phyloP scores from a whole-genome alignment of 2,888 invertebrate genomes.

The Eristalis arbustorum region DNA sequence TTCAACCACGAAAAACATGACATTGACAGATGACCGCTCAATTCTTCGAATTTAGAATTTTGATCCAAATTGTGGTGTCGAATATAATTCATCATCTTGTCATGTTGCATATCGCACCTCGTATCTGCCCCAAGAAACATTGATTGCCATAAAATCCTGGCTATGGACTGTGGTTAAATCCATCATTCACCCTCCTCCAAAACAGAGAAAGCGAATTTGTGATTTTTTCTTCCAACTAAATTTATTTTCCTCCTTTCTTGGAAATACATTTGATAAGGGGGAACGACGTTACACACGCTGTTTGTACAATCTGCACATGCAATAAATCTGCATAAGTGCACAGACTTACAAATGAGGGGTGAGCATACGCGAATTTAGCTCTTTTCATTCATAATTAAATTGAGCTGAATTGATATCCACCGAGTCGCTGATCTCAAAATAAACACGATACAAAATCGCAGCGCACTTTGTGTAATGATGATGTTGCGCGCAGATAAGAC shows the following conservation, averaged over 20 bases:
- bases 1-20: no score
- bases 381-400: background rate
- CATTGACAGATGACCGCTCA: no score
- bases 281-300: background rate
- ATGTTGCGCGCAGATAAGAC: background rate
- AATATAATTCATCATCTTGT: no score
- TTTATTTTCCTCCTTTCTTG: background rate
- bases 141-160: no score
- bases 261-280: background rate
- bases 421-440: background rate
- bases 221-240: background rate
- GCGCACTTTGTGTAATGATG: background rate
- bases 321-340: background rate
- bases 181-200: background rate
- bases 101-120: no score
- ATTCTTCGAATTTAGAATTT: no score
- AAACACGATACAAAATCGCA: background rate
- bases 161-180: background rate
- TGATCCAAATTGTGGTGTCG: no score
- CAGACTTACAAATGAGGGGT: background rate
- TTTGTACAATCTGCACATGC: background rate
- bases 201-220: background rate
- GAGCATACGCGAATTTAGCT: background rate
- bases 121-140: no score
- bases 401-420: background rate